phyloP scores from a whole-genome alignment of 2,888 invertebrate genomes.

The Drosophila seclusa region DNA sequence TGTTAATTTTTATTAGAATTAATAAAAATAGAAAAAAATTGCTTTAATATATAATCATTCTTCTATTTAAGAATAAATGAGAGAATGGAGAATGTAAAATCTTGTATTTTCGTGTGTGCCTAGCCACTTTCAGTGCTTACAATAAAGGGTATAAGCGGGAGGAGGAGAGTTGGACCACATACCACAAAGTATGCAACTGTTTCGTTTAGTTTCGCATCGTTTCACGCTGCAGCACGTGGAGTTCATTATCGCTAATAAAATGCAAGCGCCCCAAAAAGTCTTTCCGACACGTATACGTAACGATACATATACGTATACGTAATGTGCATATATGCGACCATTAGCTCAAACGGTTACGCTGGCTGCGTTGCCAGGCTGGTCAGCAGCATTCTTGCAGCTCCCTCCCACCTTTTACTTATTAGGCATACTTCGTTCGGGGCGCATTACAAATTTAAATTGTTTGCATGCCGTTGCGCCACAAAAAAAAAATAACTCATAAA shows the following conservation, averaged over 20 bases:
- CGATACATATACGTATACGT: conserved; percentile 22
- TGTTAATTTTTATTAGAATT: background rate
- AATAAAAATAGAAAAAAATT: background rate
- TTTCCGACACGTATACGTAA: conserved; percentile 11
- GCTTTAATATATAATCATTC: background rate
- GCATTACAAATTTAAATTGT: conserved; percentile 73
- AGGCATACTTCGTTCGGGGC: conserved; percentile 40
- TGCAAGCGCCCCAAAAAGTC: conserved; percentile 55
- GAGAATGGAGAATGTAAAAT: background rate
- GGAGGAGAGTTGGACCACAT: background rate
- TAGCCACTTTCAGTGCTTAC: background rate
- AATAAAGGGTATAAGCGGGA: conserved; percentile 2
- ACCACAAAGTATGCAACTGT: conserved; percentile 53
- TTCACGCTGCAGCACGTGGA: conserved; percentile 52
- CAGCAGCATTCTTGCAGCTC: conserved; percentile 2
- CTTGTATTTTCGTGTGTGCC: background rate
- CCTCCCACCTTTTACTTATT: conserved; percentile 42
- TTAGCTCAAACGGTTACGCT: conserved; percentile 21
- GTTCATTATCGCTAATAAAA: conserved; percentile 78
- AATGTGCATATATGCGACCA: conserved; percentile 27
- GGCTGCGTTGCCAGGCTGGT: conserved; percentile 28
- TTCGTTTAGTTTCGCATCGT: conserved; percentile 50
- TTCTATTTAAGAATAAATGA: background rate
- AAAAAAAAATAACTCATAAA: background rate
- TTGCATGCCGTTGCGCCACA: conserved; percentile 54